A percentile compares a stretch with the other conserved stretches of the same genome.
phyloP scores from a whole-genome alignment of 1,140 invertebrate genomes.

The Daktulosphaira vitifoliae region DNA sequence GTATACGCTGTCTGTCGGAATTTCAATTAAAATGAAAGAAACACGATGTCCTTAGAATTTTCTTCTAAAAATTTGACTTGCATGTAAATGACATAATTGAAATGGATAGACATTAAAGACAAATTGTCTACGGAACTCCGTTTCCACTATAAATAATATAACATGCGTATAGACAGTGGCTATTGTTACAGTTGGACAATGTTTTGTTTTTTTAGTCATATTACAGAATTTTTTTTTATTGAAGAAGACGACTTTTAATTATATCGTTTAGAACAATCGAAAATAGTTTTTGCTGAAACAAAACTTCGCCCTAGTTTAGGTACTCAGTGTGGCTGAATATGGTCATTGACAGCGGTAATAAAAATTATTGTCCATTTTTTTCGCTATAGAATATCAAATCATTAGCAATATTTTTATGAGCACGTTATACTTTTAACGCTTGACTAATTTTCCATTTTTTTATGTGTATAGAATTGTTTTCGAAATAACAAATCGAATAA shows the following conservation, averaged over 20 bases:
- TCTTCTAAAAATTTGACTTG: too few species aligned
- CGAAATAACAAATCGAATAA: too few species aligned
- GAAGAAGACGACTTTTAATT: conserved; percentile 28
- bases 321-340: not conserved
- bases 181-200: not conserved
- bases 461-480: not conserved
- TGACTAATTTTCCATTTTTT: conserved; percentile 1
- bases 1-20: too few species aligned
- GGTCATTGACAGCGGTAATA: conserved; percentile 18
- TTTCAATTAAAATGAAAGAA: too few species aligned
- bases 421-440: conserved; percentile 22
- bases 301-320: conserved; percentile 18
- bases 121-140: too few species aligned
- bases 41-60: too few species aligned
- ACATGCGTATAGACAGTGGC: not conserved
- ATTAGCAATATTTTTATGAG: conserved; percentile 29
- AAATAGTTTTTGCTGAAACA: conserved; percentile 1
- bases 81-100: too few species aligned
- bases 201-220: not conserved
- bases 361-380: conserved; percentile 27
- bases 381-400: conserved; percentile 8
- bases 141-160: too few species aligned
- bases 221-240: not conserved
- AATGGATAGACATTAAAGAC: too few species aligned
- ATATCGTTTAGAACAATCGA: conserved; percentile 15